Percentiles rank a stretch among this genome's conserved stretches.
Conservation (phyloP, 2,888 invertebrate genomes). For the Nezara viridula region DNA sequence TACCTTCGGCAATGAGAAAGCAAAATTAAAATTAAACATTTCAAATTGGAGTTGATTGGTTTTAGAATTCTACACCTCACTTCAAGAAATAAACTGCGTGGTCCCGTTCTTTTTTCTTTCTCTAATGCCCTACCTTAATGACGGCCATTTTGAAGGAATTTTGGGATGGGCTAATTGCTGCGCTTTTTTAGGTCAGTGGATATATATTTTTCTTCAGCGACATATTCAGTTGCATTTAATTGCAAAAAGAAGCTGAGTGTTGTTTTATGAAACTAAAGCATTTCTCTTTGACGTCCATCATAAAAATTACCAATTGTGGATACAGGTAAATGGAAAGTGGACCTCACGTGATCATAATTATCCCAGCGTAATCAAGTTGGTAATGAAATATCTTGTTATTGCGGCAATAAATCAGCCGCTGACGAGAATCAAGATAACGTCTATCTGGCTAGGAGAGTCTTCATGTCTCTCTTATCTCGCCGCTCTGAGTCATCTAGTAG, state of each 20-base stretch:
- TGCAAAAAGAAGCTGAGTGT: no score
- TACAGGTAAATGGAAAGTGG: not conserved
- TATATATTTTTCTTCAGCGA: no score
- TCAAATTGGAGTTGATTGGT: no score
- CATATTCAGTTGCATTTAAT: no score
- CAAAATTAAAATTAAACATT: no score
- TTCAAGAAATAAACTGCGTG: not conserved
- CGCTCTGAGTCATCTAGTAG: not conserved
- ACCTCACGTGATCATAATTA: not conserved
- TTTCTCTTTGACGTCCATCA: no score
- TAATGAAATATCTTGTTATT: not conserved
- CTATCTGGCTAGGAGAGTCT: not conserved
- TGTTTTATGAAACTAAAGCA: no score
- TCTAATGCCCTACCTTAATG: no score
- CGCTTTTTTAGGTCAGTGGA: not conserved
- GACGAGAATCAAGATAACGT: not conserved
- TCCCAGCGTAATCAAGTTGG: not conserved
- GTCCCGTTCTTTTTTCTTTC: no score
- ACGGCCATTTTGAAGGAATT: not conserved
- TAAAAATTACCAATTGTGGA: no score
- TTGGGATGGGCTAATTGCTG: not conserved
- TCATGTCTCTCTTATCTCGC: not conserved
- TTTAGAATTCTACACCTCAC: no score
- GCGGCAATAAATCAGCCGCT: not conserved
- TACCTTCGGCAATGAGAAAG: no score